Evolutionary conservation across 2,113 vertebrate genomes (phyloP).

Genomic region (Microcebus tavaratra): DNA sequence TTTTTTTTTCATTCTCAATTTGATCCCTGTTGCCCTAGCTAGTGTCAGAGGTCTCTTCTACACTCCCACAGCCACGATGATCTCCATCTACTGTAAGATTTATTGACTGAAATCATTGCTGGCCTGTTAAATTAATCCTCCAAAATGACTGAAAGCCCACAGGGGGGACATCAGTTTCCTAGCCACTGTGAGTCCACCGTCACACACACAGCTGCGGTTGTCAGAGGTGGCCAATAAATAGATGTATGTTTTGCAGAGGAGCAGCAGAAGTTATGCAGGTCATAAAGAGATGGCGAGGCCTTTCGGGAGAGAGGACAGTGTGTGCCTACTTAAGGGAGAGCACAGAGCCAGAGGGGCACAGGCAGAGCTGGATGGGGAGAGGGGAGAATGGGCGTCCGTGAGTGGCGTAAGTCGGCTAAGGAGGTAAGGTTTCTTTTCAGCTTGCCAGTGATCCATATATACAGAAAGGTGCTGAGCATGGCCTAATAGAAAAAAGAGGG

Average conservation of each 20-base stretch:
- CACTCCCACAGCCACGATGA: background rate
- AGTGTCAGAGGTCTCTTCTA: background rate
- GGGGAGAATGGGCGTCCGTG: too few relatives aligned
- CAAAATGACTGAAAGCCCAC: background rate
- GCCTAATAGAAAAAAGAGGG: background rate
- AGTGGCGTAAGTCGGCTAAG: background rate
- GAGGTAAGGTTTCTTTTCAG: background rate
- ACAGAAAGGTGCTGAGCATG: background rate
- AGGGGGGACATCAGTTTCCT: background rate
- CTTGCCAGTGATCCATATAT: background rate
- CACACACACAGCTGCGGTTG: background rate
- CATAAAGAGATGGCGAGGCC: background rate
- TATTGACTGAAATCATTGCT: background rate
- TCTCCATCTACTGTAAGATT: background rate
- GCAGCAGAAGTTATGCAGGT: background rate
- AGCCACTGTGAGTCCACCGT: background rate
- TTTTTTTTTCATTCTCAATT: background rate
- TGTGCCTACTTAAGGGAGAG: background rate
- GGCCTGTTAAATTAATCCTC: background rate
- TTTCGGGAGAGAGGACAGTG: background rate
- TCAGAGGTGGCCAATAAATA: background rate
- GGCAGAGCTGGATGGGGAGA: fast-evolving
- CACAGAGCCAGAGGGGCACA: background rate
- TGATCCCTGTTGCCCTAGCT: background rate
- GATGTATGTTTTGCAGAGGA: background rate